These are phyloP conservation scores for Meda fulgida DNA, from an alignment of 2,797 vertebrate genomes.

Conservation along the genomic window DNA sequence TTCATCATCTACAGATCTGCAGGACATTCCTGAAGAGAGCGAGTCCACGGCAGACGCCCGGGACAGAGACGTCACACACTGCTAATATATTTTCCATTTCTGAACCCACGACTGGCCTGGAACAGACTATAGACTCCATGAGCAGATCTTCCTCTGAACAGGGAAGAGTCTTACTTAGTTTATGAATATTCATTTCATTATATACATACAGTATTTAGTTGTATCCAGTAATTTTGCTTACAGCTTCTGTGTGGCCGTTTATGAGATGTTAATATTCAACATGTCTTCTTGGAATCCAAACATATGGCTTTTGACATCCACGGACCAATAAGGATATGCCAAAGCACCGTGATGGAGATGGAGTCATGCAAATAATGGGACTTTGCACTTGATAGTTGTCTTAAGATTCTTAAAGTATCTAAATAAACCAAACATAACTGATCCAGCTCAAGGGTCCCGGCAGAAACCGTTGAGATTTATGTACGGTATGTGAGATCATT, in stretches of 20 bases:
- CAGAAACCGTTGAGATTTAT: conserved; percentile 19
- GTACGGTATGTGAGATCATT: conserved; percentile 20
- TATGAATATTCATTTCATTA: conserved; percentile 45
- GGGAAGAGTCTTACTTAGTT: conserved; percentile 43
- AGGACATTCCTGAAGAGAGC: conserved; percentile 86
- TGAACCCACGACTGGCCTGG: conserved; percentile 35
- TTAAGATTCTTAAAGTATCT: conserved; percentile 12
- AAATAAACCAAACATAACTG: conserved; percentile 25
- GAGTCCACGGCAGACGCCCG: conserved; percentile 74
- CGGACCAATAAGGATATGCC: conserved; percentile 59
- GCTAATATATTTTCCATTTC: conserved; percentile 45
- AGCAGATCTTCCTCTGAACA: conserved; percentile 51
- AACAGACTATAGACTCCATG: conserved; percentile 33
- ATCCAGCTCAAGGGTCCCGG: conserved; percentile 17
- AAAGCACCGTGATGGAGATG: conserved; percentile 52
- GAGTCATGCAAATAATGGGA: conserved; percentile 47
- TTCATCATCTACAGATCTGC: conserved; percentile 80
- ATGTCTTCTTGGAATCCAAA: conserved; percentile 38
- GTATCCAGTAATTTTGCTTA: conserved; percentile 58
- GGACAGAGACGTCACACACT: conserved; percentile 62
- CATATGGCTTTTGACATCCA: conserved; percentile 40
- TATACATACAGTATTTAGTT: conserved; percentile 56
- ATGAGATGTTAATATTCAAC: conserved; percentile 43
- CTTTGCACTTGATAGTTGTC: conserved; percentile 34
- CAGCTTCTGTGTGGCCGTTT: conserved; percentile 57